A percentile compares a stretch with the other conserved stretches of the same genome.
Conservation (phyloP, 2,888 invertebrate genomes). For the Drosophila imparisetae region DNA sequence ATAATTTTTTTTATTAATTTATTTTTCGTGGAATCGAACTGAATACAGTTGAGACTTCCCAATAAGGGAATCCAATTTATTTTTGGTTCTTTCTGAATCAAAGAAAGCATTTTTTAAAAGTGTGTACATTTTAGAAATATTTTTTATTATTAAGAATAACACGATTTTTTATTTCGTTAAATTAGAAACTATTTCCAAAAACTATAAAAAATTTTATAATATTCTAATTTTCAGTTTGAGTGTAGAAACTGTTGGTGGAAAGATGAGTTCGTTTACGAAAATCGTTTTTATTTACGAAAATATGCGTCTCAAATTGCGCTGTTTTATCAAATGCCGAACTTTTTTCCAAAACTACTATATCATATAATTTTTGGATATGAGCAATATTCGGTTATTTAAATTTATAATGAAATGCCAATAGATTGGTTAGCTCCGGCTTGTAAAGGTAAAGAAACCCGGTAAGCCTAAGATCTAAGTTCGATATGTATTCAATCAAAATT, state of each 20-base stretch:
- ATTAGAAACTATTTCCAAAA: neutral
- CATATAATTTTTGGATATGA: neutral
- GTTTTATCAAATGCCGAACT: neutral
- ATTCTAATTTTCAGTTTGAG: neutral
- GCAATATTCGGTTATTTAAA: neutral
- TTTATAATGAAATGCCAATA: neutral
- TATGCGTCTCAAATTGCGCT: neutral
- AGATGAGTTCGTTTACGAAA: too few species aligned
- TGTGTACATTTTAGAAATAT: too few species aligned
- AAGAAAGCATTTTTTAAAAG: neutral
- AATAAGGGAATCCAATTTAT: neutral
- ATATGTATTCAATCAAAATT: neutral
- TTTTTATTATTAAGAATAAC: too few species aligned
- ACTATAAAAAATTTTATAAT: neutral
- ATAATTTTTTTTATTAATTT: too few species aligned
- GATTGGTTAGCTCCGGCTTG: too few species aligned
- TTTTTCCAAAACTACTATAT: neutral
- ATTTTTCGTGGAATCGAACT: neutral
- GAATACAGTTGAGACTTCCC: neutral
- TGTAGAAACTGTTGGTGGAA: neutral
- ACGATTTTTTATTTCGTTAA: too few species aligned
- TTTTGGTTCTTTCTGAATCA: neutral
- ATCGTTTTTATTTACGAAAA: too few species aligned
- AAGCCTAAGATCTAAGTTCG: neutral
- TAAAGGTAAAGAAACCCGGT: too few species aligned